Evolutionary conservation across 1,140 invertebrate species (phyloP).

Genomic region (Dendrolimus punctatus): DNA sequence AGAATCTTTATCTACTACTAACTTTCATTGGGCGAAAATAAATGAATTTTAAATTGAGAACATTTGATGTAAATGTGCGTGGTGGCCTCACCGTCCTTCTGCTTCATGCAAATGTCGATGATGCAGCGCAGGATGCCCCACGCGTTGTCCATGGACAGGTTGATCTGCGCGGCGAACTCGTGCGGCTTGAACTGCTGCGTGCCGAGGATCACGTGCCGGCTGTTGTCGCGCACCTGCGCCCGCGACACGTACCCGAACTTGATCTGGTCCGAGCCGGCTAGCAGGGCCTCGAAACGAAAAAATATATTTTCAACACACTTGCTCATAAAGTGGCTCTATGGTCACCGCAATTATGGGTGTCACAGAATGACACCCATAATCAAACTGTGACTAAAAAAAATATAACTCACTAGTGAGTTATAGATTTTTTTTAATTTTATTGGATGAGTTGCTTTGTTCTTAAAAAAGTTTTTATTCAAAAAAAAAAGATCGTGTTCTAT

Average conservation of each 20-base stretch:
- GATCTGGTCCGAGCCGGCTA: constrained; percentile 97
- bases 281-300: constrained; percentile 75
- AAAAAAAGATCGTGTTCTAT: too few species aligned
- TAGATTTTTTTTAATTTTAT: too few species aligned
- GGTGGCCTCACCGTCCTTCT: constrained; percentile 88
- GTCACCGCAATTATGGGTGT: too few species aligned
- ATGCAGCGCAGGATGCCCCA: constrained; percentile 99
- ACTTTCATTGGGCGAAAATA: too few species aligned
- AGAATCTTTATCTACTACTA: too few species aligned
- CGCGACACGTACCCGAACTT: constrained; percentile 99
- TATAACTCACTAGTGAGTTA: too few species aligned
- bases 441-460: too few species aligned
- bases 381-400: too few species aligned
- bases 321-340: too few species aligned
- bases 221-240: constrained; percentile 92
- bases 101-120: constrained; percentile 98
- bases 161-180: constrained; percentile 99
- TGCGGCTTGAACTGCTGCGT: constrained; percentile 99
- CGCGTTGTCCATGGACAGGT: constrained; percentile 99
- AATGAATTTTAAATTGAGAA: neutral
- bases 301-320: too few species aligned
- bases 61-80: neutral
- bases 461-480: too few species aligned
- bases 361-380: too few species aligned
- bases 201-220: constrained; percentile 97